Percentiles rank a stretch among this genome's conserved stretches.
Conservation (phyloP, 2,797 vertebrate species). For the Rachycentron canadum region DNA sequence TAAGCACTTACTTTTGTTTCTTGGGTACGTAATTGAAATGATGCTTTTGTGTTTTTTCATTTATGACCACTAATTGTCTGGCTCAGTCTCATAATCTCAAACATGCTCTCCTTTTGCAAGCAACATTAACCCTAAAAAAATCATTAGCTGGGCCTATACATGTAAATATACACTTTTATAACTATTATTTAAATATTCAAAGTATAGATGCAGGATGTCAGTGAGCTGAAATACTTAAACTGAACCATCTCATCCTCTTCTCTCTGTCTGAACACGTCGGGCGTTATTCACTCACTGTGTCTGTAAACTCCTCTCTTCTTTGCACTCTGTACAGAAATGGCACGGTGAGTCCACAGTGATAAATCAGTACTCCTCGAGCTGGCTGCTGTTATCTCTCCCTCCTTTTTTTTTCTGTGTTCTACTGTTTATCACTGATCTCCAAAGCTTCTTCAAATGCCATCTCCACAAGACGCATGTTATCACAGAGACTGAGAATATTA, state of each 20-base stretch:
- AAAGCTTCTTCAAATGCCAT: slow-evolving; percentile 36
- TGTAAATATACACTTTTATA: slow-evolving; percentile 11
- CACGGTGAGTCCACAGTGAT: slow-evolving; percentile 54
- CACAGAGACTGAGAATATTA: slow-evolving; percentile 4
- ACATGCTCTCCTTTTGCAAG: slow-evolving; percentile 1
- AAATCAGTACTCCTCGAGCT: slow-evolving; percentile 75
- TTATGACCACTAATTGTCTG: slow-evolving; percentile 40
- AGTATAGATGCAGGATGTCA: slow-evolving; percentile 27
- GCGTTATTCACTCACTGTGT: slow-evolving; percentile 69
- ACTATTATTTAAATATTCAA: slow-evolving; percentile 35
- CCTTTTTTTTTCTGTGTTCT: slow-evolving; percentile 31
- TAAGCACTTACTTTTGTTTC: slow-evolving; percentile 50
- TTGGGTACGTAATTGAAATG: slow-evolving; percentile 47
- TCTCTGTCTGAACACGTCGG: slow-evolving; percentile 76
- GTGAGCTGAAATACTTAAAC: slow-evolving; percentile 55
- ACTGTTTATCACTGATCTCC: slow-evolving; percentile 40
- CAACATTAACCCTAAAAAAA: slow-evolving; percentile 2
- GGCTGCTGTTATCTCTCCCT: slow-evolving; percentile 42
- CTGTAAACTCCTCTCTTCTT: slow-evolving; percentile 62
- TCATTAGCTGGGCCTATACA: neutral
- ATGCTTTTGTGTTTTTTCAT: slow-evolving; percentile 30
- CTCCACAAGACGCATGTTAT: slow-evolving; percentile 24
- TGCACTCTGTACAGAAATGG: slow-evolving; percentile 52
- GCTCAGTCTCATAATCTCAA: slow-evolving; percentile 24
- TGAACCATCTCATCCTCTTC: slow-evolving; percentile 52